phyloP scores from a whole-genome alignment of 2,113 vertebrate genomes.

The Otolemur garnettii region DNA sequence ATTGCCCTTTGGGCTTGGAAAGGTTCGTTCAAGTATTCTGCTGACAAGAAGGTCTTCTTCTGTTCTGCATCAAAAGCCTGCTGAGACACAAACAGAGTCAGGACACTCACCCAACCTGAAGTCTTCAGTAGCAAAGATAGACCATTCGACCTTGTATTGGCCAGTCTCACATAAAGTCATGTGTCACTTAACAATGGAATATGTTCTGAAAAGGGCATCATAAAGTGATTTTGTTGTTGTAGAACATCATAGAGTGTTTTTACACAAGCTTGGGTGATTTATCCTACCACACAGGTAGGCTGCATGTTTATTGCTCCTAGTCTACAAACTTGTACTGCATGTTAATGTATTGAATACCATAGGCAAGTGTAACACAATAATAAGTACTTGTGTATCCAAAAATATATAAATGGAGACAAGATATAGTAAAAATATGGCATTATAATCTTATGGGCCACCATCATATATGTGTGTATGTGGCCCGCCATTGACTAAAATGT shows the following conservation, averaged over 20 bases:
- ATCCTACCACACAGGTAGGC: background rate
- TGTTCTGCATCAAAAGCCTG: slow-evolving; percentile 66
- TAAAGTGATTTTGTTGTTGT: background rate
- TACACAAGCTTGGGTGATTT: background rate
- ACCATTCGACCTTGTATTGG: background rate
- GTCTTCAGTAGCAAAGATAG: background rate
- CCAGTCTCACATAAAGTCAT: background rate
- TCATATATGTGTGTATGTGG: too few relatives aligned
- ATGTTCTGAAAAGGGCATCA: background rate
- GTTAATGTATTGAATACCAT: background rate
- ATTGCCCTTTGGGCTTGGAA: slow-evolving; percentile 90
- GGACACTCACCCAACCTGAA: background rate
- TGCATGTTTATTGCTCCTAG: background rate
- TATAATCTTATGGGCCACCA: too few relatives aligned
- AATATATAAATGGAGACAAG: too few relatives aligned
- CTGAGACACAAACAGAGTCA: slow-evolving; percentile 22
- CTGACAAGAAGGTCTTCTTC: slow-evolving; percentile 85
- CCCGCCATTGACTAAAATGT: too few relatives aligned
- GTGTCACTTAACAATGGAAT: background rate
- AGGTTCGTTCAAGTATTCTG: slow-evolving; percentile 88
- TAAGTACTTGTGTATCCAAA: too few relatives aligned
- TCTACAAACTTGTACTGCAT: background rate
- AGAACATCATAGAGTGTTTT: background rate
- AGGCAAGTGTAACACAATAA: background rate
- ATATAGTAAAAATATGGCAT: too few relatives aligned